Evolutionary conservation across 2,888 invertebrate genomes (phyloP).

Genomic region (Argyra leucocephala): DNA sequence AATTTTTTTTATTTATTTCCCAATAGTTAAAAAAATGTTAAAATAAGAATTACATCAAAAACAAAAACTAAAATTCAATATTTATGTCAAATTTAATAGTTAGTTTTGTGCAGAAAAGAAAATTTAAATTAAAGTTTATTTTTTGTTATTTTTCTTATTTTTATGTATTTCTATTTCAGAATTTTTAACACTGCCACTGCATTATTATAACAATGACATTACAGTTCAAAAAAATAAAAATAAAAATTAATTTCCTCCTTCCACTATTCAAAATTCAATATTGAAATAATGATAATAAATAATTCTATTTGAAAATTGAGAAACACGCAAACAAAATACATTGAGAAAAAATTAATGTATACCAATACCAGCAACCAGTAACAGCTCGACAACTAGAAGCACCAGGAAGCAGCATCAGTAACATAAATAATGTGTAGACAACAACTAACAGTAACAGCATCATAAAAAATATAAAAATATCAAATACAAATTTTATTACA

Average conservation of each 20-base stretch:
- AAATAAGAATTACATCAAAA: neutral
- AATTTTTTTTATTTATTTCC: too few species aligned
- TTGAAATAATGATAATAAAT: neutral
- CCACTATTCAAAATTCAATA: neutral
- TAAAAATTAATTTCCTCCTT: slow-evolving; percentile 2
- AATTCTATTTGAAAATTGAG: too few species aligned
- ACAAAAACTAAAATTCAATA: neutral
- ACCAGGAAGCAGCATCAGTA: too few species aligned
- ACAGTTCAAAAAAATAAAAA: neutral
- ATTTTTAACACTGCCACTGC: neutral
- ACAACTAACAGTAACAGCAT: too few species aligned
- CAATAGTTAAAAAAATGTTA: too few species aligned
- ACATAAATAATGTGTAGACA: too few species aligned
- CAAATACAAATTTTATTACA: too few species aligned
- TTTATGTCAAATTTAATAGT: neutral
- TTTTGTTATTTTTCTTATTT: neutral
- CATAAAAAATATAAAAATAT: too few species aligned
- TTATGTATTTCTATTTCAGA: neutral
- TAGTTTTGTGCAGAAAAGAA: neutral
- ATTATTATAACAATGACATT: slow-evolving; percentile 6
- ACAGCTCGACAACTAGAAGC: too few species aligned
- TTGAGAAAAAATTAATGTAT: too few species aligned
- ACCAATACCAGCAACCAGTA: too few species aligned
- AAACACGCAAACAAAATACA: too few species aligned
- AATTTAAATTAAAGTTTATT: neutral